Evolutionary conservation across 2,888 invertebrate genomes (phyloP), one percentile per base, ranked within the genome.

Genomic region (Diplolepis rosae): DNA sequence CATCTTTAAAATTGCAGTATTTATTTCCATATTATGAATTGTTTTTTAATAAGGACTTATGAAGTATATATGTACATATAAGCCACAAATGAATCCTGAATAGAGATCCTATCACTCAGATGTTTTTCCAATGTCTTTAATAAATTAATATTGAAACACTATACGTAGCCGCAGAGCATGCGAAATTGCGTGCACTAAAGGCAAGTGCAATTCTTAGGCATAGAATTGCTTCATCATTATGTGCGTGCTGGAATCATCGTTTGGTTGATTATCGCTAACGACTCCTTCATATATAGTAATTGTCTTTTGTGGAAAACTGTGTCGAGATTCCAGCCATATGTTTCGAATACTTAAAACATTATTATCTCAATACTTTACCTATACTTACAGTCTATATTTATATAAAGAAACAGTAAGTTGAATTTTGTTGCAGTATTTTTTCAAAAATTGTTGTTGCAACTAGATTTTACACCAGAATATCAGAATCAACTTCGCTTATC

Each of bases 181-280:
- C 45, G 18, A 45, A 18, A 45, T 45, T 18, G 45, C 45, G 45
- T 45, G 45, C 45, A 45, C 7, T 18, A 18, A n/a, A 18, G 18
- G 18, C 18, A 45, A 45, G 18, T 45, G 15, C 22, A 22, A 22
- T 61, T 61, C 61, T 61, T 18, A 32, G 13, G 32, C 28, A 30
- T n/a, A 15, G 30, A 61, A 61, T 61, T 24, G 30, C 35, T 35
- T 32, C 32, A 32, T 32, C 35, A 61, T 61, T 61, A 61, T 6
- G 32, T 32, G 2, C 30, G 18, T 28, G 56, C 27, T 7, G 39
- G 39, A 42, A 42, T 42, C n/a, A n/a, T 42, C 39, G 13, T 42
- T 42, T 5, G 39, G 39, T 6, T 5, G 18, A 45, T 18, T 15
- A 45, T 45, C 45, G 6, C 45, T 45, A 45, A 32, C 30, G 61